Conservation (phyloP, 2,888 invertebrate species). For the Drosophila stalkeri region DNA sequence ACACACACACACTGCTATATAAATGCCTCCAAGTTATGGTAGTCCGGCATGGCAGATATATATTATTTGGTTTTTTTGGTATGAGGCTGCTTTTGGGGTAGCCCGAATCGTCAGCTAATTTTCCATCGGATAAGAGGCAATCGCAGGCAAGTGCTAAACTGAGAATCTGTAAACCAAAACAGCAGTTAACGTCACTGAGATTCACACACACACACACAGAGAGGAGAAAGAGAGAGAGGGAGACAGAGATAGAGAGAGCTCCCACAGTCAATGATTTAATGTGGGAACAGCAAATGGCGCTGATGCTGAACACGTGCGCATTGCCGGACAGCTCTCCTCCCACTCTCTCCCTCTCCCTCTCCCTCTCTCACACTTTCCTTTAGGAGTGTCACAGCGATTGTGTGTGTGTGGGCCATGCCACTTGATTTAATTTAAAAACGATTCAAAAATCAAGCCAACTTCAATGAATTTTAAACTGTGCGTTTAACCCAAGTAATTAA, state of each 20-base stretch:
- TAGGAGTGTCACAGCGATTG: conserved; percentile 2
- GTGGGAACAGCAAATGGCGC: conserved; percentile 63
- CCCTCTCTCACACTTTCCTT: not conserved
- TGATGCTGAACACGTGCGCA: conserved; percentile 57
- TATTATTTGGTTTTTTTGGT: not conserved
- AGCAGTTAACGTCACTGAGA: conserved; percentile 60
- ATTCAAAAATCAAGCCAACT: conserved; percentile 68
- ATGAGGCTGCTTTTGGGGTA: not conserved
- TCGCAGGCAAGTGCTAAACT: conserved; percentile 46
- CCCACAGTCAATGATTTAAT: conserved; percentile 65
- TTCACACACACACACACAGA: conserved; percentile 11
- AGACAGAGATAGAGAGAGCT: conserved; percentile 18
- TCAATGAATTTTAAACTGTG: conserved; percentile 70
- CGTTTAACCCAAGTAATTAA: conserved; percentile 79
- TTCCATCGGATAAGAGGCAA: conserved; percentile 41
- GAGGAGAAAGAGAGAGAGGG: not conserved
- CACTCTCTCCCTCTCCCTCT: not conserved
- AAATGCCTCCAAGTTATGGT: conserved; percentile 41
- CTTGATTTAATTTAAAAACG: conserved; percentile 78
- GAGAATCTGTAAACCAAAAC: conserved; percentile 52
- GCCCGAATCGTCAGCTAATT: conserved; percentile 47
- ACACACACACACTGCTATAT: conserved; percentile 6
- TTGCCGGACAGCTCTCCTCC: conserved; percentile 30
- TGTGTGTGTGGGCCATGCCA: not conserved
- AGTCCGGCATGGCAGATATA: conserved; percentile 18